Evolutionary conservation across 2,888 invertebrate genomes (phyloP), one percentile per base, ranked within the genome.

Genomic region (Dinocampus coccinellae): DNA sequence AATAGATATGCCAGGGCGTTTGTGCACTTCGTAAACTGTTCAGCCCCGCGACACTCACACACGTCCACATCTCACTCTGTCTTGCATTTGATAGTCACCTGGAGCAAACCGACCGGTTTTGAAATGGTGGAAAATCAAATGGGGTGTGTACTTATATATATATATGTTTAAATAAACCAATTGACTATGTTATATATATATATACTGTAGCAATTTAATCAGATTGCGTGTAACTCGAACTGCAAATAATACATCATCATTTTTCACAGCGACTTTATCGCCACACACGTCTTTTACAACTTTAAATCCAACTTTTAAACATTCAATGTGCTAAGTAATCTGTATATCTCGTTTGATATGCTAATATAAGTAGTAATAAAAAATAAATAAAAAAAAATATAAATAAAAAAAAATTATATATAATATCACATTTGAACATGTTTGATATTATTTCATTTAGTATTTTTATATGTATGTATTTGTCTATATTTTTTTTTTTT

Each of bases 21-120:
- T 64, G 47, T 52, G 26, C 11, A 47, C 42, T 64, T 42, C 55
- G 36, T 36, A 22, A 57, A 55, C 33, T 11, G 62, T 11, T 36
- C 55, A 57, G 57, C n/a, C 29, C 13, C 57, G 57, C 33, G 11
- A 36, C 11, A 60, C 33, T 33, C n/a, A n/a, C n/a, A n/a, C n/a
- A 20, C 33, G 39, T 34, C 29, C 52, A 58, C 47, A 63, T 57
- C 42, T 47, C 26, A 65, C 47, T n/a, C n/a, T 60, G 66, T 71
- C 33, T 52, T n/a, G n/a, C 26, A 10, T 47, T 63, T 53, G 36
- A 52, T 20, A 64, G 22, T 69, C 60, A 70, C 66, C 71, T 62
- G 66, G 39, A 66, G 66, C 62, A 33, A 71, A 62, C 55, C 26
- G 61, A 66, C 66, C 71, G 71, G 71, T 71, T 71, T 71, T 55